Evolutionary conservation across 1,140 invertebrate species (phyloP), one percentile per base, ranked within the genome.

Genomic region (Stenopsyche tienmushanensis): DNA sequence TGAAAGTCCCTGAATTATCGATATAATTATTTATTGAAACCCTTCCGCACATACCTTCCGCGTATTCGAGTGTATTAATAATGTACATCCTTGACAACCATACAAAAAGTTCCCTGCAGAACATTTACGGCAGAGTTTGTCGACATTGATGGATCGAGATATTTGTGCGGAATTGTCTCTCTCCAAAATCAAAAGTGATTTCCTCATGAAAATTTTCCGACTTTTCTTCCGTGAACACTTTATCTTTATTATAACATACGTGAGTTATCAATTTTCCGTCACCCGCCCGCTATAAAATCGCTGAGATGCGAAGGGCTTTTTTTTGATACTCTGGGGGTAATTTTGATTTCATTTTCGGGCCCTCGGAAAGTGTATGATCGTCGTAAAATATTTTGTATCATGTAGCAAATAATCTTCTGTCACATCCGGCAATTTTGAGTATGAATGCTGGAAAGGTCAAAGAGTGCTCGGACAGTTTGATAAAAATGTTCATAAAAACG

Each of bases 171-270:
- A 26, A 57, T 57, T 57, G 54, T 57, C 54, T n/a, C n/a, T 57
- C 57, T 26, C 29, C 42, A 47, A 24, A 47, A 60, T 47, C 57
- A 41, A 60, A 60, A 60, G 57, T 47, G 57, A 60, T 60, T 60
- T 60, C 44, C 57, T 45, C 57, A 47, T 60, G 57, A 60, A 60
- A 60, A 42, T 57, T 57, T 57, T 57, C 54, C 20, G 54, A 57
- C 54, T 60, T 60, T 60, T 49, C 57, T 41, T 60, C 24, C 17
- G 5, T 13, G 9, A 60, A 23, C 57, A 21, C 44, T 60, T 60
- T 60, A 60, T 60, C 57, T 60, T 60, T 60, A 60, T 60, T 60
- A 60, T 60, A 60, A 60, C 57, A 60, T 60, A 60, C 57, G 57
- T 41, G 57, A 60, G 57, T 60, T 60, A 60, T 60, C 57, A 60